Evolutionary conservation across 1,140 invertebrate genomes (phyloP).

Genomic region (Eupristina koningsbergeri): DNA sequence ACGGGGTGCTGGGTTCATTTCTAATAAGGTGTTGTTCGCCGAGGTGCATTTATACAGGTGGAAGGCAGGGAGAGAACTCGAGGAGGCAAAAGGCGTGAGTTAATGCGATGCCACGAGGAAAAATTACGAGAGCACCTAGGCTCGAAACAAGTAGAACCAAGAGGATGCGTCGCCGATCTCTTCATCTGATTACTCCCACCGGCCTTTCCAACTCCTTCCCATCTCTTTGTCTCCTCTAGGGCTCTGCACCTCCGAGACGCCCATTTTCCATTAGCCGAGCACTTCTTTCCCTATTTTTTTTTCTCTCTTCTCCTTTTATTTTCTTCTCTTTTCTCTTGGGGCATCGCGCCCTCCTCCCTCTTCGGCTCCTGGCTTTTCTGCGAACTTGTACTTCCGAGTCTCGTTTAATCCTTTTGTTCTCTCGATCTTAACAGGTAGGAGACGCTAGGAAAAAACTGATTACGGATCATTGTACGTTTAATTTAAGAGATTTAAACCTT

Average conservation of each 20-base stretch:
- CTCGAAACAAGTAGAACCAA: conserved; percentile 24
- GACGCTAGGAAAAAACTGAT: too few relatives aligned
- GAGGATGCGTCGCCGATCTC: conserved; percentile 39
- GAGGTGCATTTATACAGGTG: neutral
- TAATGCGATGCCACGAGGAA: conserved; percentile 11
- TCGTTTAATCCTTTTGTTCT: neutral
- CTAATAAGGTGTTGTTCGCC: neutral
- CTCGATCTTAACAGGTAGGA: neutral
- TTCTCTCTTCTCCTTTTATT: conserved; percentile 33
- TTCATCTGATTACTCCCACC: conserved; percentile 43
- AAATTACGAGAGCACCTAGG: conserved; percentile 31
- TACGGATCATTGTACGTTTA: too few relatives aligned
- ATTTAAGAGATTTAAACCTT: too few relatives aligned
- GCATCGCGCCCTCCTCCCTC: neutral
- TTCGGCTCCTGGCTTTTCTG: neutral
- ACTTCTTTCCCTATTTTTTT: conserved; percentile 44
- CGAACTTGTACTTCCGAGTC: neutral
- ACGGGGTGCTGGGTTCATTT: conserved; percentile 13
- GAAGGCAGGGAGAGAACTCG: neutral
- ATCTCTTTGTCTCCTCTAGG: conserved; percentile 47
- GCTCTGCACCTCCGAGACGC: too few relatives aligned
- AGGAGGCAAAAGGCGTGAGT: conserved; percentile 9
- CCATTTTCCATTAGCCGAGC: neutral
- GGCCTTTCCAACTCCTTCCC: conserved; percentile 40
- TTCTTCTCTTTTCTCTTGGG: neutral